Percentiles rank a stretch among this genome's conserved stretches.
Conservation (phyloP, 1,140 invertebrate species). For the Formica exsecta region DNA sequence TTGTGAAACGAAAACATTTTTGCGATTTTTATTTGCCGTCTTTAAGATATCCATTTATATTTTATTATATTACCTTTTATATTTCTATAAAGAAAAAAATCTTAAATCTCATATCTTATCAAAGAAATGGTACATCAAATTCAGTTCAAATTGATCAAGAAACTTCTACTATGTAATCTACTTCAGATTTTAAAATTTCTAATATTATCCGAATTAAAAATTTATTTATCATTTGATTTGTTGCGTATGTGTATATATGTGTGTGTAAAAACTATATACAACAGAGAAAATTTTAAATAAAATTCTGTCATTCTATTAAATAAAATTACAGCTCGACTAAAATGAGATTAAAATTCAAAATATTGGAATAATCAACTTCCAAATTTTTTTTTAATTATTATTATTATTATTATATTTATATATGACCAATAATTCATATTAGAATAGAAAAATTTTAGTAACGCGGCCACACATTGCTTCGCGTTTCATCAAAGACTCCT, state of each 20-base stretch:
- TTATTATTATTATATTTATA: not conserved
- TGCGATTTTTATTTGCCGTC: not conserved
- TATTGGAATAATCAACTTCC: too few species aligned
- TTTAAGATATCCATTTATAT: not conserved
- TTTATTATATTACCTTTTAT: not conserved
- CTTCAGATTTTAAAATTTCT: too few species aligned
- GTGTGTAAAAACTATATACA: too few species aligned
- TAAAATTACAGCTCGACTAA: too few species aligned
- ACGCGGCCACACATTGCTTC: not conserved
- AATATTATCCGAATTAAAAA: too few species aligned
- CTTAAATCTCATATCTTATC: not conserved
- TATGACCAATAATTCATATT: not conserved
- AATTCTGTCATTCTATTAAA: too few species aligned
- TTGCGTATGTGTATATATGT: too few species aligned
- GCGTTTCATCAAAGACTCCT: not conserved
- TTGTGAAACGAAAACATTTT: not conserved
- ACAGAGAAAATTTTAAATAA: too few species aligned
- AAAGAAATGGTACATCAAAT: not conserved
- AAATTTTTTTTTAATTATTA: not conserved
- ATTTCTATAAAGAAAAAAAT: not conserved
- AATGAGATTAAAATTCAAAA: too few species aligned
- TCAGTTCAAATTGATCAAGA: not conserved
- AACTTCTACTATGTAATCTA: not conserved
- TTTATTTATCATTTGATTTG: too few species aligned
- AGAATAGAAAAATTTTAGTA: conserved; percentile 12